phyloP scores from a whole-genome alignment of 2,888 invertebrate genomes.

The Lithophane socia region DNA sequence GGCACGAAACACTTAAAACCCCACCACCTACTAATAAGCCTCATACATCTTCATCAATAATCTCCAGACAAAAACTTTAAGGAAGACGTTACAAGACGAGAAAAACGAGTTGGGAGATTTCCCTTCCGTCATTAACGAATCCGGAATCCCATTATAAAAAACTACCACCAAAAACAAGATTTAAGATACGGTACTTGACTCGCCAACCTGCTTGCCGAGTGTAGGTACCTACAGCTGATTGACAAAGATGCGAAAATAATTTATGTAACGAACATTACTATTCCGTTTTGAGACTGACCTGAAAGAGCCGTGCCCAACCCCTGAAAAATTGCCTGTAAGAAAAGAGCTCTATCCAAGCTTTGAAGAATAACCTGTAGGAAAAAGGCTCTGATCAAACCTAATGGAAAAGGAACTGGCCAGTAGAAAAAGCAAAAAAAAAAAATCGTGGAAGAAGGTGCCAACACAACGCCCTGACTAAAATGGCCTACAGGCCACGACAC shows the following conservation, averaged over 20 bases:
- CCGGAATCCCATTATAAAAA: conserved; percentile 24
- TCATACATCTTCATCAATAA: neutral
- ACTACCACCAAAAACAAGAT: conserved; percentile 31
- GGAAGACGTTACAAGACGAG: conserved; percentile 10
- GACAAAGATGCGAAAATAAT: neutral
- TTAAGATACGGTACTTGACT: neutral
- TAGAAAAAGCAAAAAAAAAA: neutral
- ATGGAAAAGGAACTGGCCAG: neutral
- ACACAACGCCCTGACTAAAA: neutral
- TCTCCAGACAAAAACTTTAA: neutral
- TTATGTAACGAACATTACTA: neutral
- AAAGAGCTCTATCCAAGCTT: neutral
- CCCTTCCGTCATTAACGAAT: conserved; percentile 29
- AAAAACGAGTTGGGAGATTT: conserved; percentile 27
- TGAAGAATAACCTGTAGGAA: neutral
- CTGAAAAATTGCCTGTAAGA: neutral
- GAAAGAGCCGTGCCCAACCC: neutral
- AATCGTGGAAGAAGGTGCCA: neutral
- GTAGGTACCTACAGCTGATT: neutral
- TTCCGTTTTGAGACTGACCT: neutral
- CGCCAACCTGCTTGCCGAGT: conserved; percentile 22
- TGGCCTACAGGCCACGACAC: neutral
- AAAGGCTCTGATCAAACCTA: neutral
- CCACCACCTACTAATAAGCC: neutral
- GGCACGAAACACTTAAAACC: neutral